Conservation (phyloP, 2,113 vertebrate genomes). For the Piprites chloris region DNA sequence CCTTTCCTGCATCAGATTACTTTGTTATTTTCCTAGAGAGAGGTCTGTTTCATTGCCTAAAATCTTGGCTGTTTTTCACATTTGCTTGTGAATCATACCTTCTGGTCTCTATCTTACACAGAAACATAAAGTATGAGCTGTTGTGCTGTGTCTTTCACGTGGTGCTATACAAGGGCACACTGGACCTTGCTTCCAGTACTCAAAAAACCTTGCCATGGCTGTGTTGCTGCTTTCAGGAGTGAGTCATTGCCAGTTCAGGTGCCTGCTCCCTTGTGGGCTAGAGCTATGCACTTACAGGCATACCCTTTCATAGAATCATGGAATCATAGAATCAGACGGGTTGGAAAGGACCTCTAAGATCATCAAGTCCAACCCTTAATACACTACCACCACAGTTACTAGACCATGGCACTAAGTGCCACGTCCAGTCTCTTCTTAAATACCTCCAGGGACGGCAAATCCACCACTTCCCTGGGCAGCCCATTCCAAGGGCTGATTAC, state of each 20-base stretch:
- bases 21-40: not conserved
- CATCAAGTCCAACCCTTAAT: too few relatives aligned
- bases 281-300: too few relatives aligned
- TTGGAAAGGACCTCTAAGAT: too few relatives aligned
- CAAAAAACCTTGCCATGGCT: not conserved
- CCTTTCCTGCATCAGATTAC: not conserved
- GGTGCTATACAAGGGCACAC: not conserved
- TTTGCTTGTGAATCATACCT: not conserved
- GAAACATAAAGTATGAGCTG: not conserved
- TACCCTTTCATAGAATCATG: too few relatives aligned
- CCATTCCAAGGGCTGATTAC: too few relatives aligned
- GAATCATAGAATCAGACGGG: too few relatives aligned
- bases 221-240: not conserved
- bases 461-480: too few relatives aligned
- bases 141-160: not conserved
- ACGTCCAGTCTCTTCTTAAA: too few relatives aligned
- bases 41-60: not conserved
- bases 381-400: too few relatives aligned
- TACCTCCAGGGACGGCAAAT: too few relatives aligned
- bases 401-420: too few relatives aligned
- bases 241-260: not conserved
- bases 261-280: not conserved
- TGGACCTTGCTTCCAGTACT: not conserved
- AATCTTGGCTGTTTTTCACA: not conserved
- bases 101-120: not conserved